Base-by-base conservation (phyloP, 2,888 invertebrate genomes). In the Octonoba sinensis region DNA sequence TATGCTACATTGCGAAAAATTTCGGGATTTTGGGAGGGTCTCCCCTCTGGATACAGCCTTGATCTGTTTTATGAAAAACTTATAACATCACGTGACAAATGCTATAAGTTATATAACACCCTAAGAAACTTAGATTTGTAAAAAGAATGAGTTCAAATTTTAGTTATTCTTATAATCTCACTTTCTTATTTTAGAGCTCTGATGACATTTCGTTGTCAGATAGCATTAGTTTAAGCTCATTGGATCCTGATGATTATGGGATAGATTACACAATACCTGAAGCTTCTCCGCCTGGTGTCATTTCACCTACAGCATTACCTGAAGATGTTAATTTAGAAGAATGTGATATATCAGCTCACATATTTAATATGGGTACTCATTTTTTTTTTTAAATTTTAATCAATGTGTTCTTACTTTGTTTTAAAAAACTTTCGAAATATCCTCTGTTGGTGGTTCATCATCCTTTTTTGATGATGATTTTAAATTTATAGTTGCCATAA, bases 201-300 rank as follows among this genome's bases (percentile, higher is more conserved):
- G 84, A 84, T 65, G 84, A 82, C 54, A 27, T 77, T 24, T 84
- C 84, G 12, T 60, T 82, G 18, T 75, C 73, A 46, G 84, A 84
- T 36, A 84, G 79, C 51, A 73, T 84, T 46, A 84, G 84, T 60
- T 62, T 84, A n/a, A 84, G 72, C 36, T 84, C 84, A 6, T 47
- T 82, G 22, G 84, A 84, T 46, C 72, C 65, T 46, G 84, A 84
- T 22, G 84, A 84, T 24, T 81, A 77, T 73, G 76, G 81, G 3
- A 57, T 84, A 24, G 77, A 81, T 62, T 76, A 79, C 16, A 46
- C 71, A 36, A 65, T 73, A 6, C 56, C 73, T 57, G 84, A 84
- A 51, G 27, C 73, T 20, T 56, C 60, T 18, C 70, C 67, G 51
- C 51, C 54, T 56, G 24, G 73, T 16, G 64, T 65, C 46, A 20